Evolutionary conservation across 2,797 vertebrate genomes (phyloP).

Genomic region (Phaenicophaeus curvirostris): DNA sequence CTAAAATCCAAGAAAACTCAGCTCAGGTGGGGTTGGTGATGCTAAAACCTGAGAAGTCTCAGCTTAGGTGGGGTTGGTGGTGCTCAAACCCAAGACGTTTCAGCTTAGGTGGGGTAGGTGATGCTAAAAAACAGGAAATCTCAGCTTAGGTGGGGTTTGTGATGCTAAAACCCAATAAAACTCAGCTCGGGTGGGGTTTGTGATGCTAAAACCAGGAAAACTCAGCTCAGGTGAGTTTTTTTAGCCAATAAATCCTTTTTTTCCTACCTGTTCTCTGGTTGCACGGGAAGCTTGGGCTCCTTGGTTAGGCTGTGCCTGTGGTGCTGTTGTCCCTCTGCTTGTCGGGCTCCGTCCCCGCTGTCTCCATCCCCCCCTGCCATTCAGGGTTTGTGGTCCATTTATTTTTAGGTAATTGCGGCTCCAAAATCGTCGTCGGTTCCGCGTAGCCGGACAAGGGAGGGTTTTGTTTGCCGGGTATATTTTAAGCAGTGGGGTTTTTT

Average conservation of each 20-base stretch:
- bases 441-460: not conserved
- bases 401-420: constrained; percentile 3
- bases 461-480: not conserved
- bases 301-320: accelerated
- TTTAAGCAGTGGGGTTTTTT: not conserved
- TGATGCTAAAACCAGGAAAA: too few relatives aligned
- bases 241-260: not conserved
- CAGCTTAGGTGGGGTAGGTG: too few relatives aligned
- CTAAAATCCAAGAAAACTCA: too few relatives aligned
- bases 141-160: too few relatives aligned
- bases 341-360: accelerated
- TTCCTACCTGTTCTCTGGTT: not conserved
- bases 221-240: too few relatives aligned
- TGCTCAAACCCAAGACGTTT: too few relatives aligned
- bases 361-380: not conserved
- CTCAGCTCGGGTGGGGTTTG: too few relatives aligned
- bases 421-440: not conserved
- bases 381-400: not conserved
- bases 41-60: too few relatives aligned
- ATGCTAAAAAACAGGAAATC: too few relatives aligned
- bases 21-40: too few relatives aligned
- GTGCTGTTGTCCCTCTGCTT: not conserved
- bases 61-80: too few relatives aligned
- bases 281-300: not conserved
- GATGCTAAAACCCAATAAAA: too few relatives aligned